Percentiles rank a stretch among this genome's conserved stretches.
Evolutionary conservation across 2,888 invertebrate species (phyloP).

Genomic region (Malacosoma neustria): DNA sequence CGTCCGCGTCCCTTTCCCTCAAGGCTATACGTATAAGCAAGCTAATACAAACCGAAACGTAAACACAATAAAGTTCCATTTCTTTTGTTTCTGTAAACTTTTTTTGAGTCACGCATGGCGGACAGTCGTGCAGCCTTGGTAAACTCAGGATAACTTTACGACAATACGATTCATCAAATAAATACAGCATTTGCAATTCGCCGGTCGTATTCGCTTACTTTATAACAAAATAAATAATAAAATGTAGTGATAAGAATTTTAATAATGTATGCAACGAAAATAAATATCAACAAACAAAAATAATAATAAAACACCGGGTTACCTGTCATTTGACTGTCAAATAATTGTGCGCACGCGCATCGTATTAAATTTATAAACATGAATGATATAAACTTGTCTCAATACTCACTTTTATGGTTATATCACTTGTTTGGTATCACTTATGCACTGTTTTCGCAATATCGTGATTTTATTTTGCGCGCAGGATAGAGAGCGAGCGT

Average conservation of each 20-base stretch:
- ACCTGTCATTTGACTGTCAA: conserved; percentile 38
- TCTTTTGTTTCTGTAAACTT: conserved; percentile 8
- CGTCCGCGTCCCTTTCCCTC: conserved; percentile 62
- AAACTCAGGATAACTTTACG: conserved; percentile 9
- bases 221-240: no score
- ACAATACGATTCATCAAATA: conserved; percentile 9
- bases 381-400: not conserved
- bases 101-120: conserved; percentile 33
- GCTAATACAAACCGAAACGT: conserved; percentile 26
- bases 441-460: not conserved
- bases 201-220: not conserved
- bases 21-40: conserved; percentile 38
- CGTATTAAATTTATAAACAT: not conserved
- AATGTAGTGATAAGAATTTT: no score
- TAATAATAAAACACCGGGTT: conserved; percentile 38
- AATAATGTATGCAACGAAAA: no score
- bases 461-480: conserved; percentile 1
- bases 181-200: conserved; percentile 8
- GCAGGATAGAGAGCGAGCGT: conserved; percentile 18
- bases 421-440: not conserved
- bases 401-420: not conserved
- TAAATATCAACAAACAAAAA: conserved; percentile 14
- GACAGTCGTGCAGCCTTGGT: conserved; percentile 30
- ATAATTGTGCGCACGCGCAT: conserved; percentile 24
- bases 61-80: conserved; percentile 4